Conservation (phyloP, 2,797 vertebrate species). For the Notamacropus eugenii region DNA sequence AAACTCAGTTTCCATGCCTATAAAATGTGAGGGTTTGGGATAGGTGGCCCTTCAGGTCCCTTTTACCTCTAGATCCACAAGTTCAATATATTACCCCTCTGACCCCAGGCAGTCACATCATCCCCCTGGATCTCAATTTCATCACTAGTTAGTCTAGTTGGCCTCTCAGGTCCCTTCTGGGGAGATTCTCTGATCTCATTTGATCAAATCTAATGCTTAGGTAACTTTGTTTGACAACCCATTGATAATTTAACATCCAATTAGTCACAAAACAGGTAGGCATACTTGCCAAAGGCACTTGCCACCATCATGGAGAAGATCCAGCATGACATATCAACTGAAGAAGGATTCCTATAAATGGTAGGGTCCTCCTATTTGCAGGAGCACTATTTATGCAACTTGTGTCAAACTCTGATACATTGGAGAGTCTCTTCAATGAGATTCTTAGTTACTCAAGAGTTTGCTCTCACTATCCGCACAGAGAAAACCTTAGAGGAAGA, state of each 20-base stretch:
- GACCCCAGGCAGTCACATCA: neutral
- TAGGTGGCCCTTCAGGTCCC: neutral
- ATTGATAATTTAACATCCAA: neutral
- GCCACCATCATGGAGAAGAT: neutral
- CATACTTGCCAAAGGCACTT: neutral
- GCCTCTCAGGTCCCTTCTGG: neutral
- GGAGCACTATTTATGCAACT: too few species aligned
- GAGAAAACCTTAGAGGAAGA: neutral
- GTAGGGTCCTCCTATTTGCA: neutral
- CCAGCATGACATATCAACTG: neutral
- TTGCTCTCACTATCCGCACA: neutral
- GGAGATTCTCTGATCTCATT: neutral
- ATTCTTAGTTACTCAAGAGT: neutral
- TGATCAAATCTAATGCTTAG: neutral
- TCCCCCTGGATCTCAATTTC: neutral
- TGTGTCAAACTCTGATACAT: neutral
- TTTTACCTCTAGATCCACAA: neutral
- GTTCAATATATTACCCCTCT: neutral
- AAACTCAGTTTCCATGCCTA: neutral
- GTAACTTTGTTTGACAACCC: neutral
- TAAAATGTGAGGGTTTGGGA: neutral
- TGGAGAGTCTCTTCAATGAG: neutral
- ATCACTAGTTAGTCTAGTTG: neutral
- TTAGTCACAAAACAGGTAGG: neutral
- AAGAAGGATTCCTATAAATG: neutral